phyloP scores from a whole-genome alignment of 1,140 invertebrate species.

The Centruroides sculpturatus region DNA sequence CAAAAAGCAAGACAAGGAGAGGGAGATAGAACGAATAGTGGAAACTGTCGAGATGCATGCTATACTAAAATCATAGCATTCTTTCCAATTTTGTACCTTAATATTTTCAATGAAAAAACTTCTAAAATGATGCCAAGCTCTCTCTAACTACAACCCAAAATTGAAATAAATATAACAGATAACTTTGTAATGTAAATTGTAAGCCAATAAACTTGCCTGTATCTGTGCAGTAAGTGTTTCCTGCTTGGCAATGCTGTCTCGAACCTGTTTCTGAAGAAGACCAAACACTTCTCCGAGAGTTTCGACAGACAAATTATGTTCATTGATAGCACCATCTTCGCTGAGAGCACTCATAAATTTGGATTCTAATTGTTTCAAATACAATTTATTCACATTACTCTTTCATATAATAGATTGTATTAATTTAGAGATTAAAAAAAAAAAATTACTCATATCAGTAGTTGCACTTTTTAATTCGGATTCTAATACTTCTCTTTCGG shows the following conservation, averaged over 20 bases:
- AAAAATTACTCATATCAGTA: conserved; percentile 56
- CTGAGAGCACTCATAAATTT: conserved; percentile 63
- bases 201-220: conserved; percentile 33
- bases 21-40: too few species aligned
- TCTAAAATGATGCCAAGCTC: too few species aligned
- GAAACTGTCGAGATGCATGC: too few species aligned
- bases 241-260: conserved; percentile 59
- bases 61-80: too few species aligned
- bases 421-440: too few species aligned
- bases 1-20: too few species aligned
- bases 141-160: too few species aligned
- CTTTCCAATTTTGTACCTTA: too few species aligned
- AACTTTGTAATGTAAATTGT: too few species aligned
- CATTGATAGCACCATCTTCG: conserved; percentile 73
- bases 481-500: conserved; percentile 76
- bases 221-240: conserved; percentile 60
- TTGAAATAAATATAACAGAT: too few species aligned
- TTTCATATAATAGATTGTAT: not conserved
- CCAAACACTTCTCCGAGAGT: conserved; percentile 63
- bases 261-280: conserved; percentile 51
- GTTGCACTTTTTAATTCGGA: conserved; percentile 66
- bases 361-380: conserved; percentile 32
- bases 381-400: not conserved
- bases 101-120: too few species aligned
- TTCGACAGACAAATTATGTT: conserved; percentile 59